Evolutionary conservation across 2,888 invertebrate genomes (phyloP).

Genomic region (Agrenia bidenticulata): DNA sequence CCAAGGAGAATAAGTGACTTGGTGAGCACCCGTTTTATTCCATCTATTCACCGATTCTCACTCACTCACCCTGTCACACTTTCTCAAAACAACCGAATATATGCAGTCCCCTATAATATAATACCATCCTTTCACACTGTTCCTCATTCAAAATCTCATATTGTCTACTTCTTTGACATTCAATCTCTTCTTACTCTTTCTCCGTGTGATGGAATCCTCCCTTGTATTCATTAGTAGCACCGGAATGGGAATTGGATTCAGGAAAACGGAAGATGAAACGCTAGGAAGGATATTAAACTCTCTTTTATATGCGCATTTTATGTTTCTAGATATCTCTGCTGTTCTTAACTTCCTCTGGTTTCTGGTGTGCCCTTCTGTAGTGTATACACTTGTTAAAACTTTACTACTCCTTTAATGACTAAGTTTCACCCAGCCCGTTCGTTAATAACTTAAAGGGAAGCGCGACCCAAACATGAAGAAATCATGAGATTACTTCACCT

Average conservation of each 20-base stretch:
- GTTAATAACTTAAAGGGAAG: not conserved
- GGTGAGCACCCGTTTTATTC: constrained; percentile 1
- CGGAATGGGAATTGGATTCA: too few species aligned
- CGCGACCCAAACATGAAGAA: constrained; percentile 8
- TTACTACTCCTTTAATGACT: constrained; percentile 8
- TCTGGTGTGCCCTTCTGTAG: too few species aligned
- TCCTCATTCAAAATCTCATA: not conserved
- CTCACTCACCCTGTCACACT: constrained; percentile 4
- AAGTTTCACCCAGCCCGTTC: constrained; percentile 6
- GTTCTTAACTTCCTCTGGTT: too few species aligned
- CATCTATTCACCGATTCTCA: constrained; percentile 9
- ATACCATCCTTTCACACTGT: not conserved
- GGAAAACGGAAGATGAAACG: too few species aligned
- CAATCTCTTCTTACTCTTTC: too few species aligned
- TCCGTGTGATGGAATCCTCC: too few species aligned
- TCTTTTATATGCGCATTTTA: too few species aligned
- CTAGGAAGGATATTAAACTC: too few species aligned
- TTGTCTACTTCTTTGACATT: too few species aligned
- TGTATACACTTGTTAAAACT: constrained; percentile 2
- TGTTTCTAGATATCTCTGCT: too few species aligned
- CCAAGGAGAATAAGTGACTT: not conserved
- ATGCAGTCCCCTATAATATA: not conserved
- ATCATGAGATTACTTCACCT: constrained; percentile 39
- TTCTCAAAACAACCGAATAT: not conserved
- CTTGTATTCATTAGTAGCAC: too few species aligned